Evolutionary conservation across 1,140 invertebrate species (phyloP), one percentile per base, ranked within the genome.

Genomic region (Atta colombica): DNA sequence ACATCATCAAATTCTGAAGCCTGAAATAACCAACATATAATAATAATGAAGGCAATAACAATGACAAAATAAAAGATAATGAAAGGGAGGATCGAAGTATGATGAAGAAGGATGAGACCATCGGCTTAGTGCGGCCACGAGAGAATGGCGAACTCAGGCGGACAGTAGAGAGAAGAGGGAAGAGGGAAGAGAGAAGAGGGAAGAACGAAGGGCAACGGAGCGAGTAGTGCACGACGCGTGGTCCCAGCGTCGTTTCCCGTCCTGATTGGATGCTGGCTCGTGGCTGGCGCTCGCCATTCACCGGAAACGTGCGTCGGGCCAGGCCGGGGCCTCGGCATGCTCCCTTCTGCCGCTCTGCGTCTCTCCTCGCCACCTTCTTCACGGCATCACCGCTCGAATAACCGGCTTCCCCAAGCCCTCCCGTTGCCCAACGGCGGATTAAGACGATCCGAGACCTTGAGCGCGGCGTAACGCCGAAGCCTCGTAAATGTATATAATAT

Each of bases 241-340:
- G 95, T 94, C 93, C 92, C 91, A 78, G 45, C 82, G 88, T 93
- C 92, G 92, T 91, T 95, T 95, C 92, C 93, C 93, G 93, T 89
- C 92, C 94, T 95, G 95, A 95, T 95, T 95, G 95, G 95, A 95
- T 92, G 93, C 88, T 93, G 95, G 94, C 95, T 95, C 95, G 95
- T 95, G 95, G 94, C 95, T 92, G 95, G 94, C 95, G 95, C 93
- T 95, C 95, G 95, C 95, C 95, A 92, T 93, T 94, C 94, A 94
- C 93, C 94, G 94, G 94, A 94, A 94, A 94, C 92, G 89, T 8
- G 77, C 91, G 88, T 75, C 90, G 84, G 91, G 68, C 72, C 91
- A 88, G 88, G 86, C 84, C 81, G 72, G 78, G 75, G 85, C 85
- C 68, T 51, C 66, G 85, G 72, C 63, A 53, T 77, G 71, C 77